Conservation (phyloP, 2,888 invertebrate species). For the Galeruca laticollis region DNA sequence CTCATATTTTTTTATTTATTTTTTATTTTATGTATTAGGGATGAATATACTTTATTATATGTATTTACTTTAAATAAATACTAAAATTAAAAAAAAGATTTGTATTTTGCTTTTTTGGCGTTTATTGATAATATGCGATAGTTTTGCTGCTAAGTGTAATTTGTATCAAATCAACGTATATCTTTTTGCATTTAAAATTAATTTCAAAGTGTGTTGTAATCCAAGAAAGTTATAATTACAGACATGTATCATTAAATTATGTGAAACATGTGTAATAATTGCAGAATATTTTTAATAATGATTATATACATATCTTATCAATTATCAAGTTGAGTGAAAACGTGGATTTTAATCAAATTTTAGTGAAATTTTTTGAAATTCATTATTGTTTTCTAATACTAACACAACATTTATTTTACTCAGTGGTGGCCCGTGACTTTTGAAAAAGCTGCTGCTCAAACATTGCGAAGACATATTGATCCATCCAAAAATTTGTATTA, state of each 20-base stretch:
- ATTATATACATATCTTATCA: not conserved
- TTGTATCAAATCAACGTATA: not conserved
- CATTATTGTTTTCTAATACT: not conserved
- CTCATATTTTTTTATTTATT: too few relatives aligned
- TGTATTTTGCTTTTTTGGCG: too few relatives aligned
- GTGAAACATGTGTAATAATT: not conserved
- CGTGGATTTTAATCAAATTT: not conserved
- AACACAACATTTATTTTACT: not conserved
- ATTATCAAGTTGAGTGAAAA: slow-evolving; percentile 1
- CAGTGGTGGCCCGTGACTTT: not conserved
- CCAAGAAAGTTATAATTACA: not conserved
- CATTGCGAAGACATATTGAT: too few relatives aligned
- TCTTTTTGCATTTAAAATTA: not conserved
- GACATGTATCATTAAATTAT: not conserved
- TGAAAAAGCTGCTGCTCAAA: not conserved
- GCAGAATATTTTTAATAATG: not conserved
- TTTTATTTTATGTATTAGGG: too few relatives aligned
- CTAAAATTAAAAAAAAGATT: too few relatives aligned
- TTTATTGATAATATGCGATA: too few relatives aligned
- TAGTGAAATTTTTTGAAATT: too few relatives aligned
- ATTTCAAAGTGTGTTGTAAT: not conserved
- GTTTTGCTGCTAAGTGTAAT: too few relatives aligned
- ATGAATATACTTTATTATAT: too few relatives aligned
- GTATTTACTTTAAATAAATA: too few relatives aligned
- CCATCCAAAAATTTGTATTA: too few relatives aligned